Base-by-base conservation (phyloP, 2,888 invertebrate genomes). In the Rhamnusium bicolor region DNA sequence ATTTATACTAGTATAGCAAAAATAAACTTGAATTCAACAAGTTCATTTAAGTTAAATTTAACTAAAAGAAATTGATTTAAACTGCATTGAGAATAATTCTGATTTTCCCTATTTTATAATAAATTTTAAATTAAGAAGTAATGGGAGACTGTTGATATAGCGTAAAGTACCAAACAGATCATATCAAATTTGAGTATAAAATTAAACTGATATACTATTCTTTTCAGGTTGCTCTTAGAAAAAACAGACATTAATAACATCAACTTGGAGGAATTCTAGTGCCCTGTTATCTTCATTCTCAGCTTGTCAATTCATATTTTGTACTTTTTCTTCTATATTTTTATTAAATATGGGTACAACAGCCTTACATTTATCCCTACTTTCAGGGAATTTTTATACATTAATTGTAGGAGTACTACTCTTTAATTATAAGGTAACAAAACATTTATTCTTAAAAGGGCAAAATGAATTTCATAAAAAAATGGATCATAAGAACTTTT, bases 321-420 rank as follows among this genome's bases (percentile, higher is more conserved):
- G 95, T 87, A 92, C 94, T 60, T 88, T 94, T 71, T 93, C 95
- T 81, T 93, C 95, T 51, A 90, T 93, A 14, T 93, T 95, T 88
- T 89, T 96, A 75, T 90, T 92, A 82, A 91, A 93, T 82, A 94
- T 95, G 10, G 94, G 95, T 10, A 94, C 96, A n/a, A 93, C 96
- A 58, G 92, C 94, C 80, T 90, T 95, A 85, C 96, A 96, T 87
- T 88, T 96, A 78, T 94, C 95, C 8, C 91, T 96, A 72, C 89
- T 96, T 69, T 95, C 96, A 0, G 92, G 96, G 1, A 95, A 96
- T 88, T 96, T 95, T 87, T 96, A 96, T 87, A 94, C 95, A 2
- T 91, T 96, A 18, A 90, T 96, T 61, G 91, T 93, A 80, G 96
- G 96, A 79, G 93, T 96, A 88, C 91, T 93, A 82, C 90, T 95